Base-by-base conservation (phyloP, 2,888 invertebrate genomes). In the Nomada hirtipes region DNA sequence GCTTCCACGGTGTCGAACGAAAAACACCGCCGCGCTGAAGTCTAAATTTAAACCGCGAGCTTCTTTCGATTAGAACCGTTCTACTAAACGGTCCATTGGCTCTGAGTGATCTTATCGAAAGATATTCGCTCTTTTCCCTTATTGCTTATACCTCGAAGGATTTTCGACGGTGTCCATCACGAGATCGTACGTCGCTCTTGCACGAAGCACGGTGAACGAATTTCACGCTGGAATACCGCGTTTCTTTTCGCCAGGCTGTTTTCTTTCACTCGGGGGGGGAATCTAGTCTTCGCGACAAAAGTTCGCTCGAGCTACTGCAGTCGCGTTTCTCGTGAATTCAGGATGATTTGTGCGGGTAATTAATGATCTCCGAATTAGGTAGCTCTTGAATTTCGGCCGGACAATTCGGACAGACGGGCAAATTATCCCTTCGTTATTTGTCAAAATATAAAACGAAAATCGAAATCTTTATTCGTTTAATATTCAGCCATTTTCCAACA, bases 141-240 rank as follows among this genome's bases (percentile, higher is more conserved):
- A 20, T 23, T 67, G 55, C 26, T 63, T 15, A 15, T 26, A 23
- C 26, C 52, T 13, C 3, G 18, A 29, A 13, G 4, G 42, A 50
- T 68, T 68, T 80, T 76, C 67, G 59, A 52, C 42, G 18, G 36
- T 69, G 64, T 44, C 44, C 71, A 71, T 59, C 57, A 67, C 44
- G n/a, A 15, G 47, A 47, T 47, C 47, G 52, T 64, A 64, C 63
- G 68, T 53, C 42, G 65, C 53, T 60, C 65, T 44, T 70, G 75
- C 71, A 71, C 67, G 79, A 61, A 67, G 79, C 75, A 55, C 64
- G 60, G 20, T 59, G 76, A 67, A 69, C 76, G 70, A 82, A 82
- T 82, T 82, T 82, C 82, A 72, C 82, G 76, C 64, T 23, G 72
- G 44, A 59, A 72, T 68, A 52, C 63, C 72, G 55, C 11, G 50